A percentile compares a stretch with the other conserved stretches of the same genome.
Evolutionary conservation across 2,888 invertebrate species (phyloP).

Genomic region (Phengaris alcon): DNA sequence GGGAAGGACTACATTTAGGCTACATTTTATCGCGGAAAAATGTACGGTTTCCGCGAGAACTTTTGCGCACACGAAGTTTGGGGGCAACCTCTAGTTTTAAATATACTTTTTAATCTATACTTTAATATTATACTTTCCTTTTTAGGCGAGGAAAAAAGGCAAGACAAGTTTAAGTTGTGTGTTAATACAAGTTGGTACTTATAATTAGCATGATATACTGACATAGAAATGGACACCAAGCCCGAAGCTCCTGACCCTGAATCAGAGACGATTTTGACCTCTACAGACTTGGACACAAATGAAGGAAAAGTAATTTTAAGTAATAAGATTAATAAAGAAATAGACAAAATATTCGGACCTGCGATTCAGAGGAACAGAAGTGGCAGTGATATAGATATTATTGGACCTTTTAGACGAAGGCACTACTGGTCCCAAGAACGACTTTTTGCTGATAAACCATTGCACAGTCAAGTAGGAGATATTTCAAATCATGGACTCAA

Average conservation of each 20-base stretch:
- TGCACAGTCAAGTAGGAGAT: constrained; percentile 40
- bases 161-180: no score
- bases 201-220: neutral
- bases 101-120: no score
- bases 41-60: no score
- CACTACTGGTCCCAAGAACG: constrained; percentile 74
- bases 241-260: constrained; percentile 52
- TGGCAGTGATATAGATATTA: constrained; percentile 63
- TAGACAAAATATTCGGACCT: constrained; percentile 66
- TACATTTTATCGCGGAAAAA: no score
- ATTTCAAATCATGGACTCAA: constrained; percentile 47
- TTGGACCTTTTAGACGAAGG: constrained; percentile 62
- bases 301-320: constrained; percentile 55
- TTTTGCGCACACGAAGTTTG: no score
- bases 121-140: neutral
- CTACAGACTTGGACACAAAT: neutral
- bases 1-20: no score
- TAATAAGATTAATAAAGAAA: constrained; percentile 63
- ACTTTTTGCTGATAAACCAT: constrained; percentile 51
- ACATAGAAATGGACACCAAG: neutral
- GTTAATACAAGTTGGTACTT: neutral
- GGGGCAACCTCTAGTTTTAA: no score
- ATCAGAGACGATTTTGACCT: constrained; percentile 50
- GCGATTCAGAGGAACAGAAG: constrained; percentile 68
- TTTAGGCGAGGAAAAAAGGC: neutral